Percentiles rank a stretch among this genome's conserved stretches.
These are phyloP conservation scores for Teinopalpus imperialis DNA, from an alignment of 2,888 invertebrate genomes.

Conservation along the genomic window DNA sequence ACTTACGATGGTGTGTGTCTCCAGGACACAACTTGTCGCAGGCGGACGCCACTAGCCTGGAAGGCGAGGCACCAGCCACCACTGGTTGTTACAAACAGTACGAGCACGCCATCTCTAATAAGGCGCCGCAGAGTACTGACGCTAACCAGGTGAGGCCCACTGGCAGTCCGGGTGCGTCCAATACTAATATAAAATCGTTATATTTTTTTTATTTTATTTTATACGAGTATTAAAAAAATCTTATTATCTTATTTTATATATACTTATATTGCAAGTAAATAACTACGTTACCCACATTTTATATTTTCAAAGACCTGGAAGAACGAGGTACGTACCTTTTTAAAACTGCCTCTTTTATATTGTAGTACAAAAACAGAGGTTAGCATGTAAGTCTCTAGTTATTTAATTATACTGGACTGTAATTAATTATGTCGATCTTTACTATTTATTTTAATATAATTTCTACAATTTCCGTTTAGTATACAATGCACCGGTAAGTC, in stretches of 20 bases:
- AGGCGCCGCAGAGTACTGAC: slow-evolving; percentile 61
- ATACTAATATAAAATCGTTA: no score
- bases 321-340: slow-evolving; percentile 10
- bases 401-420: no score
- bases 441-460: no score
- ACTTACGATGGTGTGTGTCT: slow-evolving; percentile 78
- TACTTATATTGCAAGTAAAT: neutral
- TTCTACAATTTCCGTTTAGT: slow-evolving; percentile 10
- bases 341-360: no score
- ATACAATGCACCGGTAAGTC: slow-evolving; percentile 20
- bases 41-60: slow-evolving; percentile 92
- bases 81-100: slow-evolving; percentile 90
- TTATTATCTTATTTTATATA: neutral
- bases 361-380: neutral
- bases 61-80: slow-evolving; percentile 88
- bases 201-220: no score
- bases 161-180: slow-evolving; percentile 48
- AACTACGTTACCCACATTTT: slow-evolving; percentile 1
- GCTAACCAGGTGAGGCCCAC: slow-evolving; percentile 59
- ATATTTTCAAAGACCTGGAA: slow-evolving; percentile 3
- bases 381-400: slow-evolving; percentile 2
- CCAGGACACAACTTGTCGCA: slow-evolving; percentile 96
- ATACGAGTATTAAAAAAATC: no score
- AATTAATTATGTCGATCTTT: no score
- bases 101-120: slow-evolving; percentile 84